Percentiles rank a stretch among this genome's conserved stretches.
phyloP scores from a whole-genome alignment of 2,888 invertebrate species.

The Sipunculus nudus region DNA sequence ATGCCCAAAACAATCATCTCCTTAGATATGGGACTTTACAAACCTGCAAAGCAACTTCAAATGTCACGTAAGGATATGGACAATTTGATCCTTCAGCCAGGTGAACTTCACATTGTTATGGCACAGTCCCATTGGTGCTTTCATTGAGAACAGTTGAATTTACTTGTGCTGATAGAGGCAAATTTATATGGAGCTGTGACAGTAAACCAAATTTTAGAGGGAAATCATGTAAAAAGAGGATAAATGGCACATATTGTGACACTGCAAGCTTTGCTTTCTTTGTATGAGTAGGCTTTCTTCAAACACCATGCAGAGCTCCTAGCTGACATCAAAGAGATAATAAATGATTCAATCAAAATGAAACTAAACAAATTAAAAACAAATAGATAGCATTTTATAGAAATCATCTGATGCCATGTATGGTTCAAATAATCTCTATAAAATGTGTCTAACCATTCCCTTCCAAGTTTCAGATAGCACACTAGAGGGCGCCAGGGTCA shows the following conservation, averaged over 20 bases:
- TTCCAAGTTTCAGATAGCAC: no score
- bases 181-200: neutral
- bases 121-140: no score
- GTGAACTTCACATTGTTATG: conserved; percentile 9
- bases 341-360: no score
- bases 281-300: neutral
- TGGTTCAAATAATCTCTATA: no score
- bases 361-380: no score
- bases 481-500: no score
- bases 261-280: neutral
- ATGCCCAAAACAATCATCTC: neutral
- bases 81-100: neutral
- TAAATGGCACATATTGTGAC: neutral
- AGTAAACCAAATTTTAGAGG: neutral
- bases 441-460: no score
- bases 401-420: no score
- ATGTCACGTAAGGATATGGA: neutral
- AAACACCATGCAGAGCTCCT: neutral
- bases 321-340: neutral
- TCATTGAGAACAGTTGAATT: no score
- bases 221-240: neutral
- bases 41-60: neutral
- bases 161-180: neutral
- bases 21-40: neutral
- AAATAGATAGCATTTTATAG: no score